Conservation (phyloP, 2,888 invertebrate species). For the Hedya salicella region DNA sequence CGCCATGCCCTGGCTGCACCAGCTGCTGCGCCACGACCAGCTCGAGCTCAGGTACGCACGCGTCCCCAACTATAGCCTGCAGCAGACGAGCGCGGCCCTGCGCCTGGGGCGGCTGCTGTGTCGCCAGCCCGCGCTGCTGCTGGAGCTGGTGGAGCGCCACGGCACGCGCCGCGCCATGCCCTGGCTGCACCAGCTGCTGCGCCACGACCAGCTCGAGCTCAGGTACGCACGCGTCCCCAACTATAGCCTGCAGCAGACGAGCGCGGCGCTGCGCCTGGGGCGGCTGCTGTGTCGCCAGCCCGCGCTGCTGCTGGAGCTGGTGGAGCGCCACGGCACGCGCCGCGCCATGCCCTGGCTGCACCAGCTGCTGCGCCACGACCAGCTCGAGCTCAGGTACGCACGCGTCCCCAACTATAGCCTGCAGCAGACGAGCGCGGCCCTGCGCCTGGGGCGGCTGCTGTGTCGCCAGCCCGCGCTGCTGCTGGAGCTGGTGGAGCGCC, state of each 20-base stretch:
- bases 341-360: constrained; percentile 99
- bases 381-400: constrained; percentile 81
- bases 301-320: constrained; percentile 90
- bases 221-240: no score
- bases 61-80: no score
- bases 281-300: constrained; percentile 89
- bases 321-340: constrained; percentile 90
- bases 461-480: constrained; percentile 67
- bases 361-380: constrained; percentile 95
- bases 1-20: background rate
- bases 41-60: no score
- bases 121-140: constrained; percentile 95
- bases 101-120: constrained; percentile 96
- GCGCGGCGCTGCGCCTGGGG: constrained; percentile 88
- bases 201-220: constrained; percentile 76
- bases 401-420: no score
- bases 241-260: no score
- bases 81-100: constrained; percentile 89
- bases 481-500: constrained; percentile 70
- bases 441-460: constrained; percentile 8
- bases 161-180: constrained; percentile 97
- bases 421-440: no score
- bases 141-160: constrained; percentile 96
- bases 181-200: constrained; percentile 97
- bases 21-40: constrained; percentile 62